phyloP scores from a whole-genome alignment of 2,888 invertebrate species.

The Artemia sp. region DNA sequence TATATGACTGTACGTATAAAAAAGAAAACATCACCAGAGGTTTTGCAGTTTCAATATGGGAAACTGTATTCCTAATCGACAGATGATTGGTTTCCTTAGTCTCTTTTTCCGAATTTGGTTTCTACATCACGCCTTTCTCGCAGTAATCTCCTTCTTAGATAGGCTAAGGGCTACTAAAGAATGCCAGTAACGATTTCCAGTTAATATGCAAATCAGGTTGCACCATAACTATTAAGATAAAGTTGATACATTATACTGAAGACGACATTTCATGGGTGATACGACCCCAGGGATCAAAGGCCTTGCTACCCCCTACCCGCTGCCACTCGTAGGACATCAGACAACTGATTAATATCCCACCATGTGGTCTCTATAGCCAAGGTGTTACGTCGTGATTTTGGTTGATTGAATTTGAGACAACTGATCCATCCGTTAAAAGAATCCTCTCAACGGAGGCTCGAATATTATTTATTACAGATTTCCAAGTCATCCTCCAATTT shows the following conservation, averaged over 20 bases:
- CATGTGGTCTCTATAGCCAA: neutral
- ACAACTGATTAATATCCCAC: slow-evolving; percentile 15
- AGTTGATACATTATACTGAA: neutral
- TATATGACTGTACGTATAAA: no score
- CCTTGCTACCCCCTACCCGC: slow-evolving; percentile 4
- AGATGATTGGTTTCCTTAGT: no score
- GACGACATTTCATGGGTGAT: slow-evolving; percentile 7
- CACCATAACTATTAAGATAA: no score
- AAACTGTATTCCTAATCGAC: no score
- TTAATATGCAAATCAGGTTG: no score
- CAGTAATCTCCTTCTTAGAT: no score
- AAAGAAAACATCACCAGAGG: no score
- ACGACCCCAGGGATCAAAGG: neutral
- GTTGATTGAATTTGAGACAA: slow-evolving; percentile 14
- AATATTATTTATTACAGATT: neutral
- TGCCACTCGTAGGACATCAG: slow-evolving; percentile 6
- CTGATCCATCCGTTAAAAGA: neutral
- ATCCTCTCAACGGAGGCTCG: neutral
- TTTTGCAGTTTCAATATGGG: no score
- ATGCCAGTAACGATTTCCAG: no score
- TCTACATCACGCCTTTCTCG: no score
- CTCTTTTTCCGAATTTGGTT: no score
- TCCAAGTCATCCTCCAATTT: neutral
- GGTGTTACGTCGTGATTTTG: slow-evolving; percentile 9
- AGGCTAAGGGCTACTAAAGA: no score